Conservation (phyloP, 2,113 vertebrate genomes). For the Percina caprodes region DNA sequence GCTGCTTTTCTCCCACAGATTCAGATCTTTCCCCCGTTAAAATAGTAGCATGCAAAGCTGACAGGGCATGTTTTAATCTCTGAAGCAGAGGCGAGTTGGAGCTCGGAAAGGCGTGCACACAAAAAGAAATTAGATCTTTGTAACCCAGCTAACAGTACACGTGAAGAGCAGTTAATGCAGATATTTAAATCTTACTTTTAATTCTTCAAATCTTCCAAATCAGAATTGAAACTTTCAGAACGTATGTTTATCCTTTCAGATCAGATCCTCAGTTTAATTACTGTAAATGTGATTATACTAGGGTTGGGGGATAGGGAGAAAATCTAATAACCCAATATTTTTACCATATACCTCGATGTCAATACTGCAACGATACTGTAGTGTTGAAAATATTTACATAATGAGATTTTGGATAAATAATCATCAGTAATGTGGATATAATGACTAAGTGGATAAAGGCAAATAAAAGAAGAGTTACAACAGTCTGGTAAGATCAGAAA, state of each 20-base stretch:
- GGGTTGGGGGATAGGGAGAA: no score
- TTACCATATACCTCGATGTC: no score
- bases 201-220: background rate
- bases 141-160: background rate
- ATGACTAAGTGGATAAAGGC: no score
- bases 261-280: background rate
- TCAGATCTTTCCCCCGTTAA: background rate
- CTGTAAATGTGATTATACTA: background rate
- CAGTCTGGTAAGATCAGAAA: no score
- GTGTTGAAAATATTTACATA: no score
- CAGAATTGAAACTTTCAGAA: background rate
- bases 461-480: no score
- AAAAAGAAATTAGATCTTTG: background rate
- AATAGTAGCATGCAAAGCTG: background rate
- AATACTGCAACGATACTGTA: no score
- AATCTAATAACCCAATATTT: no score
- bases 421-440: no score
- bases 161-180: background rate
- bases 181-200: background rate
- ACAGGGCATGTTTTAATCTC: constrained; percentile 12
- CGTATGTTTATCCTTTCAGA: background rate
- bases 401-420: no score
- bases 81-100: background rate
- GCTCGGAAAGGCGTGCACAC: background rate
- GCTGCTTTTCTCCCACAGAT: background rate